Conservation (phyloP, 2,888 invertebrate species). For the Campoplex nolae region DNA sequence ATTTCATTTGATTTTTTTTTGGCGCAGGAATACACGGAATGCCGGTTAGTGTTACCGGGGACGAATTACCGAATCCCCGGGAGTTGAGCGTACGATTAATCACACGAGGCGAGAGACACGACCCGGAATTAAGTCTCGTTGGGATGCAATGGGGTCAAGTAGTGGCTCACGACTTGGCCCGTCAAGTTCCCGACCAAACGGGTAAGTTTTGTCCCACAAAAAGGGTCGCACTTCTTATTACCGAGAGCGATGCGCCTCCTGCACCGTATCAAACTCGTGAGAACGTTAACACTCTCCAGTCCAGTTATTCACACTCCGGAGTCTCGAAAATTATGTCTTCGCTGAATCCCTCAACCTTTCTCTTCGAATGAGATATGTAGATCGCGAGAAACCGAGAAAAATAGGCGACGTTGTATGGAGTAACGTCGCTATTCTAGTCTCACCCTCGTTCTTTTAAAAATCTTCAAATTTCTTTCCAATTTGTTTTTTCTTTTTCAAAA, state of each 20-base stretch:
- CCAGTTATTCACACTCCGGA: conserved; percentile 8
- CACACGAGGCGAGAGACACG: conserved; percentile 78
- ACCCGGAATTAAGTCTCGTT: conserved; percentile 81
- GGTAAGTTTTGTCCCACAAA: conserved; percentile 79
- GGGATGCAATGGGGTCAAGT: conserved; percentile 88
- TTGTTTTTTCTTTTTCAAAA: neutral
- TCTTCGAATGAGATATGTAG: neutral
- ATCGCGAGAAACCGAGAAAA: conserved; percentile 9
- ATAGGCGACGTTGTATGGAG: neutral
- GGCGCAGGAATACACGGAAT: conserved; percentile 80
- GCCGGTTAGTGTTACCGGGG: conserved; percentile 79
- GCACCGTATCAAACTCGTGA: conserved; percentile 6
- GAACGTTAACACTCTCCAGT: conserved; percentile 9
- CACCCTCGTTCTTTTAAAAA: neutral
- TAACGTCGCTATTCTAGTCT: conserved; percentile 5
- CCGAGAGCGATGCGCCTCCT: neutral
- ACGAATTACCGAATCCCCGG: conserved; percentile 81
- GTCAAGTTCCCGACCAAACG: conserved; percentile 83
- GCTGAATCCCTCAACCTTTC: neutral
- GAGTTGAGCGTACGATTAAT: conserved; percentile 80
- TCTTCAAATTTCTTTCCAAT: neutral
- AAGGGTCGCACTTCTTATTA: neutral
- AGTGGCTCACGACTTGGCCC: conserved; percentile 87
- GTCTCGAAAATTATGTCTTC: neutral
- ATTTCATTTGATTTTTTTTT: neutral